phyloP scores from a whole-genome alignment of 2,113 vertebrate species.

The Pionites leucogaster region DNA sequence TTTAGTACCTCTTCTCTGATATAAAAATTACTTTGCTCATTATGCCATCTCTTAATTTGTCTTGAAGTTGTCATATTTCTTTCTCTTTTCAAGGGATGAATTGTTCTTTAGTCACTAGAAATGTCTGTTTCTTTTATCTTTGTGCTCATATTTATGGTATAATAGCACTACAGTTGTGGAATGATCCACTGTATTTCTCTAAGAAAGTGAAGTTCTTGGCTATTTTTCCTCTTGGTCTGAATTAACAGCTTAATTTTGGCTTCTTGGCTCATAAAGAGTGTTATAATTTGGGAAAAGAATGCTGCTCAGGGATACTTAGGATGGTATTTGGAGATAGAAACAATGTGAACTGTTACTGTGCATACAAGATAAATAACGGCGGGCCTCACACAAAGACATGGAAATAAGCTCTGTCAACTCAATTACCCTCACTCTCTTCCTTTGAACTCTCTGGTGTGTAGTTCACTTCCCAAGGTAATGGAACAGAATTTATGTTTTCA shows the following conservation, averaged over 20 bases:
- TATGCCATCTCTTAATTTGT: background rate
- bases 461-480: conserved; percentile 20
- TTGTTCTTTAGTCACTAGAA: background rate
- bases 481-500: conserved; percentile 45
- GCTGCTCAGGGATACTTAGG: background rate
- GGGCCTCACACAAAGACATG: background rate
- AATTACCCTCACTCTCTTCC: background rate
- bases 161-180: background rate
- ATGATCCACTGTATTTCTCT: background rate
- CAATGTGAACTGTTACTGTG: background rate
- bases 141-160: background rate
- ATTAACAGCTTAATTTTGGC: background rate
- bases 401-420: conserved; percentile 10
- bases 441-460: conserved; percentile 25
- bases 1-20: background rate
- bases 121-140: background rate
- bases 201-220: background rate
- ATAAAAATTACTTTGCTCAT: background rate
- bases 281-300: background rate
- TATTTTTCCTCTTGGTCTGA: background rate
- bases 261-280: background rate
- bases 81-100: background rate
- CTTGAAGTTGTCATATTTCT: background rate
- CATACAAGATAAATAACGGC: conserved; percentile 16
- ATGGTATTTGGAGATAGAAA: background rate